Conservation (phyloP, 2,888 invertebrate species). For the Troides aeacus region DNA sequence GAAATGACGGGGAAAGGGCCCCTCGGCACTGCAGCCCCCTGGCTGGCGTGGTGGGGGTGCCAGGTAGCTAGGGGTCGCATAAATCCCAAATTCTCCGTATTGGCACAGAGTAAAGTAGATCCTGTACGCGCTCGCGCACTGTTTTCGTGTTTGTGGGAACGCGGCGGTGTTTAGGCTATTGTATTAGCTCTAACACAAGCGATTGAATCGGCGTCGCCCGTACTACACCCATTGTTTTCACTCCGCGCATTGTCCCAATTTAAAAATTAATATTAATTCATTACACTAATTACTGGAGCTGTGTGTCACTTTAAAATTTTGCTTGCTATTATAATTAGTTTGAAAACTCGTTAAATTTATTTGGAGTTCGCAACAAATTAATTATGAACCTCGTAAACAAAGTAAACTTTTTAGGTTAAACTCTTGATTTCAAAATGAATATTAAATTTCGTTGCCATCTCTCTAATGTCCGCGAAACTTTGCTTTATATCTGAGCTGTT, state of each 20-base stretch:
- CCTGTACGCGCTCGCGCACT: constrained; percentile 46
- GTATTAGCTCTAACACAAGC: constrained; percentile 1
- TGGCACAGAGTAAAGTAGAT: constrained; percentile 45
- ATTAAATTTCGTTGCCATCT: not conserved
- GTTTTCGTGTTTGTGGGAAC: constrained; percentile 42
- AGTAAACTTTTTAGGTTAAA: constrained; percentile 14
- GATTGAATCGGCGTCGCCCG: constrained; percentile 6
- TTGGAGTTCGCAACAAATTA: constrained; percentile 10
- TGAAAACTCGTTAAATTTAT: constrained; percentile 22
- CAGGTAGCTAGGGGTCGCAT: constrained; percentile 65
- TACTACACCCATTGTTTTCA: constrained; percentile 14
- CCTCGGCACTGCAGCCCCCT: constrained; percentile 26
- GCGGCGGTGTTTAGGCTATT: constrained; percentile 27
- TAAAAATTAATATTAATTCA: not conserved
- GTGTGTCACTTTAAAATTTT: constrained; percentile 6
- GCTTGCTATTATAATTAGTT: constrained; percentile 15
- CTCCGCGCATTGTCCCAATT: not conserved
- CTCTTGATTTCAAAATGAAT: constrained; percentile 6
- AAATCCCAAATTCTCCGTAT: constrained; percentile 60
- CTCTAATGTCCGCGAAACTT: too few relatives aligned
- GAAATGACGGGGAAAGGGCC: constrained; percentile 48
- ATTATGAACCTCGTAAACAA: constrained; percentile 19
- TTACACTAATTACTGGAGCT: constrained; percentile 7
- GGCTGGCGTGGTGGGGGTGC: constrained; percentile 41
- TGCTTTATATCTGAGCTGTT: too few relatives aligned